These are phyloP conservation scores for Aphis craccivora DNA, from an alignment of 1,140 invertebrate genomes.

Conservation along the genomic window DNA sequence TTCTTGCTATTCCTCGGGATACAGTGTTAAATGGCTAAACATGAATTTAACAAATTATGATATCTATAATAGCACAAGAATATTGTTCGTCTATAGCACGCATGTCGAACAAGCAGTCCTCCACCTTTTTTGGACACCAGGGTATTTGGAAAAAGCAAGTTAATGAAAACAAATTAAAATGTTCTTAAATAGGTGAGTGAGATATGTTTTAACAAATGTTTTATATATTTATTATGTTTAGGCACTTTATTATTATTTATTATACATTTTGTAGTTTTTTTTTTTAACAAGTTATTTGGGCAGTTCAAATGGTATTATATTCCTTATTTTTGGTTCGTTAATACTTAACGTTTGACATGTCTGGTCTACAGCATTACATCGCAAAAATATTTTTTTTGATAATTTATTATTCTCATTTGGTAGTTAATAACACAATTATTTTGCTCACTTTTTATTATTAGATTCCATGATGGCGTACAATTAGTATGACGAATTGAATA, in stretches of 20 bases:
- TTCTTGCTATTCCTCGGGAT: not conserved
- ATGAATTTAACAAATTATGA: no score
- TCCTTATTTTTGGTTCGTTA: not conserved
- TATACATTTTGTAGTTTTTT: no score
- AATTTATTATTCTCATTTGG: not conserved
- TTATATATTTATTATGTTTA: no score
- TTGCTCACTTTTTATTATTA: constrained; percentile 5
- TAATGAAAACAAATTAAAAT: no score
- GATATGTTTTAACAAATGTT: no score
- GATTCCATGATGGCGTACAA: not conserved
- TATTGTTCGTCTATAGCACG: not conserved
- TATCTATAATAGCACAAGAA: not conserved
- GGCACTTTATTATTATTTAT: no score
- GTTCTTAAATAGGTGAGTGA: no score
- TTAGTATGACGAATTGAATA: not conserved
- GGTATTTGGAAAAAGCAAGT: no score
- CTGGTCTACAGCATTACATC: not conserved
- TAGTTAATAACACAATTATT: not conserved
- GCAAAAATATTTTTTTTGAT: not conserved
- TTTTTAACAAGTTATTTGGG: no score
- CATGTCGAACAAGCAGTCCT: not conserved
- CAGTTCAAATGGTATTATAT: not conserved
- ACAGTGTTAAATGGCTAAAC: no score
- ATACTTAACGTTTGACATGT: not conserved
- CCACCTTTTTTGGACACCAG: no score